Conservation (phyloP, 2,113 vertebrate genomes). For the Spizaetus ornatus region DNA sequence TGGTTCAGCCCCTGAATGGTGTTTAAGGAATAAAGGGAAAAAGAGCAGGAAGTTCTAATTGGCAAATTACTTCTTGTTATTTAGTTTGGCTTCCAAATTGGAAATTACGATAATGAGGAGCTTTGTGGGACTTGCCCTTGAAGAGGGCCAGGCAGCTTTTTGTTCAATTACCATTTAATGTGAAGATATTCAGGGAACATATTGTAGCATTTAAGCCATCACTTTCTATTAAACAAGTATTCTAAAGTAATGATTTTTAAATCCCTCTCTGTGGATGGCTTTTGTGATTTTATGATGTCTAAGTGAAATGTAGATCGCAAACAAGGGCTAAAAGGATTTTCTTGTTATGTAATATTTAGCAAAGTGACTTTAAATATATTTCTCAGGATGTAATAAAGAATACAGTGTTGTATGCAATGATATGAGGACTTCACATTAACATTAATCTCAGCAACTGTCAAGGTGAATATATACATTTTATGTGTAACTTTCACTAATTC, state of each 20-base stretch:
- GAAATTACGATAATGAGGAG: constrained; percentile 86
- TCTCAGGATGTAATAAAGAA: neutral
- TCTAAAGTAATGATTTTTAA: constrained; percentile 81
- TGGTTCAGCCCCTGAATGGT: constrained; percentile 72
- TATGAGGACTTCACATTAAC: neutral
- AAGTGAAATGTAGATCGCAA: constrained; percentile 61
- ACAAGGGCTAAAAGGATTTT: constrained; percentile 64
- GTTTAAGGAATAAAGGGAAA: constrained; percentile 79
- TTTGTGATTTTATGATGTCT: constrained; percentile 66
- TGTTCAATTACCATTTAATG: constrained; percentile 80
- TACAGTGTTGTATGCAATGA: neutral
- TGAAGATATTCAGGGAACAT: constrained; percentile 77
- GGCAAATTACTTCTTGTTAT: constrained; percentile 87
- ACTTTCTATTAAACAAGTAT: constrained; percentile 81
- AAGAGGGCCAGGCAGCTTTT: constrained; percentile 75
- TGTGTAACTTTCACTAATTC: neutral
- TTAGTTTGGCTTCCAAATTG: constrained; percentile 86
- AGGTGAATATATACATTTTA: neutral
- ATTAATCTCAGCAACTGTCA: neutral
- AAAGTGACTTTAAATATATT: neutral
- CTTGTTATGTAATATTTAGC: constrained; percentile 33
- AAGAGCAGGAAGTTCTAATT: constrained; percentile 87
- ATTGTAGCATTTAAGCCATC: constrained; percentile 82
- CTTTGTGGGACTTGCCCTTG: constrained; percentile 80
- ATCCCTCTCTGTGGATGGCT: constrained; percentile 69